Base-by-base conservation (phyloP, 1,140 invertebrate genomes). In the Papilio helenus region DNA sequence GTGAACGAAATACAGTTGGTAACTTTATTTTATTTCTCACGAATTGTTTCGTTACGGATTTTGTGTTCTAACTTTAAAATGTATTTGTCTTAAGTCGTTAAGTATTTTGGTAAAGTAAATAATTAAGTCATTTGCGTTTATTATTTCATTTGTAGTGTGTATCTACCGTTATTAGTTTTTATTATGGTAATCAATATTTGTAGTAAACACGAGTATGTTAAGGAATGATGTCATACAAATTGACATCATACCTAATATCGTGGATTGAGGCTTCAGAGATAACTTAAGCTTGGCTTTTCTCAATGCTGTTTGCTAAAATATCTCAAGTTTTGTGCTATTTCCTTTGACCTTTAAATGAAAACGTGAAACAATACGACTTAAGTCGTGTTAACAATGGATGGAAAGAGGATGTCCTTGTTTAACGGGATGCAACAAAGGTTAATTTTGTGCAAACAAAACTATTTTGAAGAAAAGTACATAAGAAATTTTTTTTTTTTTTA, bases 321-420 rank as follows among this genome's bases (percentile, higher is more conserved):
- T 68, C 26, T 34, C 18, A 14, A 29, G 14, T 3, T 26, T 29
- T 68, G 5, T 68, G 1, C 10, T 7, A 23, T 46, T 49, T 74
- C 72, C 72, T 44, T 29, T 44, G 42, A 49, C 72, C 44, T 74
- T 46, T 23, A 16, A 49, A 74, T 49, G 20, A 68, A 68, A 34
- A 29, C 42, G 44, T 8, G 23, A 74, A 74, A 74, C 72, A 49
- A 26, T 16, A 18, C 39, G 34, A 72, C 72, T 51, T 49, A 49
- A 49, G 20, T 26, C n/a, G 18, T 23, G 4, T n/a, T n/a, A 74
- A 51, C 72, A 74, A 74, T 74, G 42, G 20, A 44, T 7, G 20
- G 23, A 74, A 51, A 74, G 44, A 74, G 72, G 72, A 74, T 74
- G 23, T 74, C 72, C 72, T 46, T 49, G 72, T 74, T 74, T 74